A percentile compares a stretch with the other conserved stretches of the same genome.
Evolutionary conservation across 2,797 vertebrate species (phyloP).

Genomic region (Morus bassanus): DNA sequence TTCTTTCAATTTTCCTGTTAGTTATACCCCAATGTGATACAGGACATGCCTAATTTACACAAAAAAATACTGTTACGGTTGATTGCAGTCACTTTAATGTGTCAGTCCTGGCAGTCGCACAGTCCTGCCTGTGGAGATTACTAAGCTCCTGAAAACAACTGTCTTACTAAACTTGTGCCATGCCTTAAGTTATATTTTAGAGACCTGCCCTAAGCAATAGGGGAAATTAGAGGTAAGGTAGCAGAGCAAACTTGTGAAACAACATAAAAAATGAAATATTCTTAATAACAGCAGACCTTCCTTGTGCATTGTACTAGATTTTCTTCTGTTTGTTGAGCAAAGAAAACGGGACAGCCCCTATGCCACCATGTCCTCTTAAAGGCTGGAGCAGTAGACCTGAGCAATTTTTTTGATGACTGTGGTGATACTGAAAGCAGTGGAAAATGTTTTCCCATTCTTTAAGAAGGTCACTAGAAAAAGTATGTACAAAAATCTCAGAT

Average conservation of each 20-base stretch:
- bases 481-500: background rate
- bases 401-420: background rate
- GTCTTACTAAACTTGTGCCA: fast-evolving
- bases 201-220: background rate
- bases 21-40: background rate
- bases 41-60: background rate
- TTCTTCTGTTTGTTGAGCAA: background rate
- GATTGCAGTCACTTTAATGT: background rate
- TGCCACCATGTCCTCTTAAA: background rate
- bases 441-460: background rate
- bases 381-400: background rate
- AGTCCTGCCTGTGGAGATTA: background rate
- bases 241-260: background rate
- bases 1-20: background rate
- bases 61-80: background rate
- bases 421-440: background rate
- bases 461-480: background rate
- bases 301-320: background rate
- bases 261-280: background rate
- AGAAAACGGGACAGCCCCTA: background rate
- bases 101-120: background rate
- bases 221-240: background rate
- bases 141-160: background rate
- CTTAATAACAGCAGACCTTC: background rate
- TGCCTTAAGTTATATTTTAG: background rate